Conservation (phyloP, 2,797 vertebrate species). For the Acrossocheilus wenchowensis region DNA sequence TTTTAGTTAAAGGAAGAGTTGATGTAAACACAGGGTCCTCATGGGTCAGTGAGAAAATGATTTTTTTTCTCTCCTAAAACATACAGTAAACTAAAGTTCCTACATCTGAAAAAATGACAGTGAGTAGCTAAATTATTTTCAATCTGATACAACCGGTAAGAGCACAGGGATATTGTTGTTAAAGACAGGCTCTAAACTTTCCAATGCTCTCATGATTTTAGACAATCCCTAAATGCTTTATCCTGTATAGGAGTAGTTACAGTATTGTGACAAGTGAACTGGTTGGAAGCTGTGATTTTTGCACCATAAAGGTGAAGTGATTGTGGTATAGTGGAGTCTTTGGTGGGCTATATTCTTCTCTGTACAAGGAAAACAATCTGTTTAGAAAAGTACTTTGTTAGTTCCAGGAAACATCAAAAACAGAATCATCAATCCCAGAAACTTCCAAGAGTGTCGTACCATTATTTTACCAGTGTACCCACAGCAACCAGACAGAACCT, state of each 20-base stretch:
- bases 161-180: neutral
- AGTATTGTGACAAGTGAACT: neutral
- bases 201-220: neutral
- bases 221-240: neutral
- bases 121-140: neutral
- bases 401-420: conserved; percentile 50
- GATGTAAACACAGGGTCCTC: neutral
- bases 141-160: neutral
- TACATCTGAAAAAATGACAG: neutral
- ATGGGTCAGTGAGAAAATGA: neutral
- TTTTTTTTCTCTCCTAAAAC: neutral
- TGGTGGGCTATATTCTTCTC: neutral
- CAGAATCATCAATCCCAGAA: conserved; percentile 57
- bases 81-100: neutral
- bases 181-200: neutral
- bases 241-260: neutral
- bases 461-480: conserved; percentile 48
- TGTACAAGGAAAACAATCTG: conserved; percentile 36
- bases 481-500: conserved; percentile 51
- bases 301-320: neutral
- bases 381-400: conserved; percentile 46
- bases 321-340: neutral
- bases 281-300: neutral
- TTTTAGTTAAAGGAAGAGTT: neutral
- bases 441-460: conserved; percentile 39